phyloP scores from a whole-genome alignment of 2,797 vertebrate genomes.

The Cephalopachus bancanus region DNA sequence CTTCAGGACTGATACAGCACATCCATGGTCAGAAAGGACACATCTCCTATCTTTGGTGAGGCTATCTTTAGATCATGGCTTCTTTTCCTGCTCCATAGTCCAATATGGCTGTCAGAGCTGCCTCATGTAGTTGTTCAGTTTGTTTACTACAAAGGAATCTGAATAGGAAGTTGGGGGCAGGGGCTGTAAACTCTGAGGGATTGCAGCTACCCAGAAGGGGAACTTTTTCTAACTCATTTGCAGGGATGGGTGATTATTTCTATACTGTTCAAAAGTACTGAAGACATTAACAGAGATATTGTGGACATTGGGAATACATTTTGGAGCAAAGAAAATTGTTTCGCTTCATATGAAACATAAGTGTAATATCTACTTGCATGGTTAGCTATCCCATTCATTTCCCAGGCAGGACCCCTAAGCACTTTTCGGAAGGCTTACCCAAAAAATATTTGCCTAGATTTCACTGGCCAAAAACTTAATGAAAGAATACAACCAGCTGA shows the following conservation, averaged over 20 bases:
- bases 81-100: slow-evolving; percentile 24
- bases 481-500: slow-evolving; percentile 31
- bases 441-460: slow-evolving; percentile 52
- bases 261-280: slow-evolving; percentile 21
- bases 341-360: too few species aligned
- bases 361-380: too few species aligned
- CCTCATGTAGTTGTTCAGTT: neutral
- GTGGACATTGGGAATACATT: neutral
- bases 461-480: slow-evolving; percentile 46
- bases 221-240: slow-evolving; percentile 19
- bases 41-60: neutral
- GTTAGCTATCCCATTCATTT: slow-evolving; percentile 8
- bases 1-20: neutral
- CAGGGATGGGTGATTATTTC: neutral
- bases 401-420: neutral
- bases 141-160: slow-evolving; percentile 18
- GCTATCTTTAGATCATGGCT: slow-evolving; percentile 38
- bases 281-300: neutral
- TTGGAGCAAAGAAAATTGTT: too few species aligned
- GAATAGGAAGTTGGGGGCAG: neutral
- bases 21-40: neutral
- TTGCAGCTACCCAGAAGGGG: neutral
- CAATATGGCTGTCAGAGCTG: neutral
- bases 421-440: neutral
- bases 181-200: neutral